Percentiles rank a stretch among this genome's conserved stretches.
Conservation (phyloP, 2,113 vertebrate species). For the Bolborhynchus lineola region DNA sequence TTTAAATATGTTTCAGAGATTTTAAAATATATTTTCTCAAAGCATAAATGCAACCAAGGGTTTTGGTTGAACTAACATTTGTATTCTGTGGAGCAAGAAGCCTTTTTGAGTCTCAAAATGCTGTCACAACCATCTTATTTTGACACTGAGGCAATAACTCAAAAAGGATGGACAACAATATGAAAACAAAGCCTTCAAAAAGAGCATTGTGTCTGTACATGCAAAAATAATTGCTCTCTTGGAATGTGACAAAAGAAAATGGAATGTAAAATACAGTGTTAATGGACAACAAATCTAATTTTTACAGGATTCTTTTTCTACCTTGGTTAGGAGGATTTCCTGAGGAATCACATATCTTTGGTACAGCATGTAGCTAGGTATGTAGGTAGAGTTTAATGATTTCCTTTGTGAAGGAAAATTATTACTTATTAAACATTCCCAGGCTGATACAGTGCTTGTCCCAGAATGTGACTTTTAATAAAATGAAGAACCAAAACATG, state of each 20-base stretch:
- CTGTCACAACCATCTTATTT: not conserved
- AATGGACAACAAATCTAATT: constrained; percentile 44
- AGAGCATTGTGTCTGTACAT: constrained; percentile 25
- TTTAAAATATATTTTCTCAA: not conserved
- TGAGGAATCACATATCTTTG: not conserved
- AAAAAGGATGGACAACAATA: constrained; percentile 13
- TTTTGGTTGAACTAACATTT: constrained; percentile 6
- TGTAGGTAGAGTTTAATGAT: not conserved
- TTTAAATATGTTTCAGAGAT: not conserved
- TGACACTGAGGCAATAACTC: constrained; percentile 42
- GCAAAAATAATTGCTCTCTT: constrained; percentile 58
- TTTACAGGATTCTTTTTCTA: not conserved
- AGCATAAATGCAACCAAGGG: not conserved
- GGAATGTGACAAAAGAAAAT: constrained; percentile 66
- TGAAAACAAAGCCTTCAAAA: constrained; percentile 3
- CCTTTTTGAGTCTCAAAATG: not conserved
- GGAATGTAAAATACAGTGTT: constrained; percentile 49
- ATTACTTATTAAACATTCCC: not conserved
- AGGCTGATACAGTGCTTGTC: not conserved
- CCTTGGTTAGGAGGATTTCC: not conserved
- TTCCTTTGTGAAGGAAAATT: not conserved
- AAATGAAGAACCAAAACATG: not conserved
- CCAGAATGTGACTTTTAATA: not conserved
- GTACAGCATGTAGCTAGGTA: not conserved
- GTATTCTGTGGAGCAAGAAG: not conserved